Conservation (phyloP, 2,797 vertebrate species). For the Triplophysa yarkandensis region DNA sequence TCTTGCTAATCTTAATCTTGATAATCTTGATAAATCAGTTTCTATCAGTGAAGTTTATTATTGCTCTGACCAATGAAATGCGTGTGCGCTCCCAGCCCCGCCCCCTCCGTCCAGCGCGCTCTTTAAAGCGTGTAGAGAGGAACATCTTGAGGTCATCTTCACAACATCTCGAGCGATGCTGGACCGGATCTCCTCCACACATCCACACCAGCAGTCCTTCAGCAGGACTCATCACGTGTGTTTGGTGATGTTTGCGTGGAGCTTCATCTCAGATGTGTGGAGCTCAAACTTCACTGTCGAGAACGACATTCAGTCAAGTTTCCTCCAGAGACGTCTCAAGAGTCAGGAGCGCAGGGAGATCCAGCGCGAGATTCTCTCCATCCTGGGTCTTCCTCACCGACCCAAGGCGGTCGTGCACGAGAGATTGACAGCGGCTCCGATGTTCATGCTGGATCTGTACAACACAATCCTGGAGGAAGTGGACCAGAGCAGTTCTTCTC, state of each 20-base stretch:
- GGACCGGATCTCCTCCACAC: neutral
- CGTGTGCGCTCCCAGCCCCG: slow-evolving; percentile 34
- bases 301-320: slow-evolving; percentile 89
- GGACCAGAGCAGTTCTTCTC: slow-evolving; percentile 73
- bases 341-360: slow-evolving; percentile 94
- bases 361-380: slow-evolving; percentile 96
- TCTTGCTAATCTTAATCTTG: too few relatives aligned
- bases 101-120: slow-evolving; percentile 56
- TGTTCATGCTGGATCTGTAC: slow-evolving; percentile 98
- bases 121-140: slow-evolving; percentile 53
- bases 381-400: slow-evolving; percentile 92
- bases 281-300: slow-evolving; percentile 86
- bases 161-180: neutral
- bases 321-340: slow-evolving; percentile 90
- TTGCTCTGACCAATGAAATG: slow-evolving; percentile 13
- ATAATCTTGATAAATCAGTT: too few relatives aligned
- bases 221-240: slow-evolving; percentile 12
- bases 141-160: slow-evolving; percentile 20
- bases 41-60: too few relatives aligned
- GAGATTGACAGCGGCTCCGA: slow-evolving; percentile 90
- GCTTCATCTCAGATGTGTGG: slow-evolving; percentile 74
- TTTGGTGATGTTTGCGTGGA: slow-evolving; percentile 62
- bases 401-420: slow-evolving; percentile 88
- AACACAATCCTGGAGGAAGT: slow-evolving; percentile 85
- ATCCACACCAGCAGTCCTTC: too few relatives aligned